Conservation (phyloP, 2,888 invertebrate species). For the Stramonita haemastoma region DNA sequence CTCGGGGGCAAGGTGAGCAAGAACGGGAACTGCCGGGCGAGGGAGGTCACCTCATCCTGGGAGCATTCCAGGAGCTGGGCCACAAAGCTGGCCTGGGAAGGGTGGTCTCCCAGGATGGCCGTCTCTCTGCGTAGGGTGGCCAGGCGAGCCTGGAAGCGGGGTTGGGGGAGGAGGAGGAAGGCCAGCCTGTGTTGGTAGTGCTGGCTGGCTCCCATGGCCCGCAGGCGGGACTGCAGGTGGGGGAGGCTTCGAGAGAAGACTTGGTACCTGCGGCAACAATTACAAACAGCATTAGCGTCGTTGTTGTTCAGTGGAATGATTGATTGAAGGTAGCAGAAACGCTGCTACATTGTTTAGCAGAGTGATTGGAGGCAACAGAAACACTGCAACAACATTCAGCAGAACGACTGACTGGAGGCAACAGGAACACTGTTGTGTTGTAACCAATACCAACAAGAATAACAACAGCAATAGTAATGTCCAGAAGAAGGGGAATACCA, state of each 20-base stretch:
- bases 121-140: background rate
- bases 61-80: slow-evolving; percentile 31
- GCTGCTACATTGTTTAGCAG: no score
- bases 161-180: background rate
- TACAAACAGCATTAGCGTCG: background rate
- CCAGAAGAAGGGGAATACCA: no score
- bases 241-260: slow-evolving; percentile 9
- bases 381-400: no score
- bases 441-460: no score
- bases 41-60: background rate
- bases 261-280: slow-evolving; percentile 18
- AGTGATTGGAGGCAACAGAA: no score
- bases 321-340: no score
- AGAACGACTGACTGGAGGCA: no score
- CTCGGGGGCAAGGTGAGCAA: slow-evolving; percentile 32
- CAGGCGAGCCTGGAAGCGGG: background rate
- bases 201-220: background rate
- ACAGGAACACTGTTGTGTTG: no score
- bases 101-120: slow-evolving; percentile 29
- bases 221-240: background rate
- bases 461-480: no score
- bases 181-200: background rate
- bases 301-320: no score
- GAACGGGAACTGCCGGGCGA: background rate
- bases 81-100: slow-evolving; percentile 24